A percentile compares a stretch with the other conserved stretches of the same genome.
Evolutionary conservation across 2,113 vertebrate genomes (phyloP).

Genomic region (Tylochromis polylepis): DNA sequence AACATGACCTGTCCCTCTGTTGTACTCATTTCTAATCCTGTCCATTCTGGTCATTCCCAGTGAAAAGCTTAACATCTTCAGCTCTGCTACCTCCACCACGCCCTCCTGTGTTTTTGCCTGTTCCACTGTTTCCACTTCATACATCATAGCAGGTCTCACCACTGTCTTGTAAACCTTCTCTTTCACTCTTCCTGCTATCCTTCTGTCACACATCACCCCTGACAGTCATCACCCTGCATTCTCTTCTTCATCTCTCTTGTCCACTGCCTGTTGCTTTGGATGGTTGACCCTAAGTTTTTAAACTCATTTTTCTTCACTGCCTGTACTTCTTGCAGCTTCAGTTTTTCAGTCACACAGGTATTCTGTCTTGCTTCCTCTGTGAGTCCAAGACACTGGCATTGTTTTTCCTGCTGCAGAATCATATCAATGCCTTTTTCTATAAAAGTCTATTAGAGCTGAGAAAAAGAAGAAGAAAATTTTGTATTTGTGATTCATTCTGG

Average conservation of each 20-base stretch:
- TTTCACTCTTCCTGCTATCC: neutral
- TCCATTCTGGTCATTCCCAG: neutral
- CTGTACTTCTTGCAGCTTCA: neutral
- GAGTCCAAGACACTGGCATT: neutral
- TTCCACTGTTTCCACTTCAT: neutral
- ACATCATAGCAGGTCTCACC: neutral
- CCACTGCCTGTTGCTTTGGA: neutral
- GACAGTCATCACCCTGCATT: neutral
- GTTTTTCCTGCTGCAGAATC: neutral
- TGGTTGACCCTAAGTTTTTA: neutral
- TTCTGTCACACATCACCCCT: neutral
- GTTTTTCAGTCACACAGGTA: neutral
- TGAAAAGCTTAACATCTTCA: neutral
- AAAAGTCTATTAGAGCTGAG: neutral
- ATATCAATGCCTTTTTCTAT: neutral
- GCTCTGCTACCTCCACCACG: neutral
- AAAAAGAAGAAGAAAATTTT: neutral
- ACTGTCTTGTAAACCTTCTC: neutral
- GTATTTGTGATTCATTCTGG: neutral
- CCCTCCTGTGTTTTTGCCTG: neutral
- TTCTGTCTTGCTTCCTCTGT: neutral
- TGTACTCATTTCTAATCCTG: neutral
- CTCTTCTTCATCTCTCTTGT: neutral
- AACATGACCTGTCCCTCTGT: neutral
- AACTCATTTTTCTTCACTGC: accelerated